A percentile compares a stretch with the other conserved stretches of the same genome.
phyloP scores from a whole-genome alignment of 2,888 invertebrate species.

The Heteromyza rotundicornis region DNA sequence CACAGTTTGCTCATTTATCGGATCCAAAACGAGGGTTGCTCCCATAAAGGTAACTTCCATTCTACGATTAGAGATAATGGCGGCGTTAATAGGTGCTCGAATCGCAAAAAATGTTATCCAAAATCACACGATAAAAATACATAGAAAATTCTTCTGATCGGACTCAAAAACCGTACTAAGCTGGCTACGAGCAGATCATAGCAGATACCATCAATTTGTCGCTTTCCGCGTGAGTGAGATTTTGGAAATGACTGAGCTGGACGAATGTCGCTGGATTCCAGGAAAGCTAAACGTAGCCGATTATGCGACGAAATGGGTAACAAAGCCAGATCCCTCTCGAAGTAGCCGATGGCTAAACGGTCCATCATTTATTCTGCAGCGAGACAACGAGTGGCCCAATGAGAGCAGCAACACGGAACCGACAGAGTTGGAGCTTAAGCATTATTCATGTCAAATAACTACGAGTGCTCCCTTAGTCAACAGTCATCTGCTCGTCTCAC shows the following conservation, averaged over 20 bases:
- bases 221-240: no score
- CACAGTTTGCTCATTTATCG: no score
- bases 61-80: conserved; percentile 30
- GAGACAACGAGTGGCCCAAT: neutral
- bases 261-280: conserved; percentile 9
- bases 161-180: conserved; percentile 31
- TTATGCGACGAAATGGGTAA: no score
- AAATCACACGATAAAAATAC: conserved; percentile 15
- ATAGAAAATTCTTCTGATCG: conserved; percentile 7
- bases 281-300: neutral
- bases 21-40: no score
- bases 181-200: conserved; percentile 36
- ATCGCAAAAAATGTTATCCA: conserved; percentile 10
- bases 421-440: neutral
- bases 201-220: no score
- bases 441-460: no score
- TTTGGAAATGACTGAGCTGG: conserved; percentile 2
- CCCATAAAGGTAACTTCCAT: no score
- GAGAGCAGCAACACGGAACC: neutral
- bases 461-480: no score
- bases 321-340: neutral
- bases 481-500: neutral
- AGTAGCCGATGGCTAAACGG: neutral
- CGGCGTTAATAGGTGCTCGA: conserved; percentile 27
- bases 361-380: neutral